phyloP scores from a whole-genome alignment of 2,888 invertebrate species.

The Oligia strigilis region DNA sequence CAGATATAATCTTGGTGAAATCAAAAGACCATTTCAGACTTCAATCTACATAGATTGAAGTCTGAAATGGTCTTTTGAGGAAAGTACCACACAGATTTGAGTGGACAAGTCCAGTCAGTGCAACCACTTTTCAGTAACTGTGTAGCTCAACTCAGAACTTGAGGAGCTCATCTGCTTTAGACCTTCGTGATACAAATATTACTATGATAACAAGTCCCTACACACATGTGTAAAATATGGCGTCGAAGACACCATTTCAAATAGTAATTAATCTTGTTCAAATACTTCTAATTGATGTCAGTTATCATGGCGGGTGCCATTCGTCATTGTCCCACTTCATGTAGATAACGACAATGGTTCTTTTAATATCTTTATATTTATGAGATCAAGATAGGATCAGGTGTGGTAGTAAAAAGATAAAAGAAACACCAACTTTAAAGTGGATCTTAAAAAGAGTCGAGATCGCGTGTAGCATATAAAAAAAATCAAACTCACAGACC shows the following conservation, averaged over 20 bases:
- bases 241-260: conserved; percentile 35
- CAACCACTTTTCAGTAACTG: too few relatives aligned
- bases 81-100: too few relatives aligned
- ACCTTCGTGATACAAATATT: not conserved
- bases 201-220: not conserved
- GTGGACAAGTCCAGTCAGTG: too few relatives aligned
- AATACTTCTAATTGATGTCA: conserved; percentile 48
- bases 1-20: too few relatives aligned
- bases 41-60: not conserved
- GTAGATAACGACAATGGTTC: conserved; percentile 23
- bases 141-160: too few relatives aligned
- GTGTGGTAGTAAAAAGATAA: conserved; percentile 22
- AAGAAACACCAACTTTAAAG: not conserved
- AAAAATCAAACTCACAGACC: not conserved
- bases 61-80: not conserved
- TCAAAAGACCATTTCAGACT: too few relatives aligned
- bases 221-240: not conserved
- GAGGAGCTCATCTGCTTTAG: not conserved
- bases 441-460: not conserved
- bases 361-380: conserved; percentile 40
- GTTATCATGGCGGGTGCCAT: conserved; percentile 26
- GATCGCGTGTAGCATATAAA: not conserved
- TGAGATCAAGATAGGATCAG: conserved; percentile 28
- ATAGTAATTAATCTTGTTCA: conserved; percentile 55
- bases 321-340: conserved; percentile 51